phyloP scores from a whole-genome alignment of 2,797 vertebrate genomes.

The Sandelia bainsii region DNA sequence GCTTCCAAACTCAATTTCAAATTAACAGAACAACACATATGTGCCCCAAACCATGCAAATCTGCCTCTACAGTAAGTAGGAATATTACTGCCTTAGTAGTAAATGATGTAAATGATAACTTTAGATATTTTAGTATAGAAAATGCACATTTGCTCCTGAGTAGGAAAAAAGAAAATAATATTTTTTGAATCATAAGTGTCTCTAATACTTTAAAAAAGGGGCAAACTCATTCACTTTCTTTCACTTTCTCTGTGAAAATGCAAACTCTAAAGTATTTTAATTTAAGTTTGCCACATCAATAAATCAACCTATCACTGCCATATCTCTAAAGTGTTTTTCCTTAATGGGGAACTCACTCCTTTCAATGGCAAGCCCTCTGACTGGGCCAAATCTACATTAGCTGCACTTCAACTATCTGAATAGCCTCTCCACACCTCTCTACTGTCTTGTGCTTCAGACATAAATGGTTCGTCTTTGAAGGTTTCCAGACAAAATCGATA shows the following conservation, averaged over 20 bases:
- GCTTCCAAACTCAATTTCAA: no score
- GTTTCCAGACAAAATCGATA: constrained; percentile 86
- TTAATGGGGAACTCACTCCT: constrained; percentile 42
- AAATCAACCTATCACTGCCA: constrained; percentile 48
- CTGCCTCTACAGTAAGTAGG: no score
- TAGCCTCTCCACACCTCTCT: constrained; percentile 63
- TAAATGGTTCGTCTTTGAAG: constrained; percentile 78
- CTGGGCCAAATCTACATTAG: constrained; percentile 71
- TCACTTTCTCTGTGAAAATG: constrained; percentile 13
- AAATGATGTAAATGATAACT: neutral
- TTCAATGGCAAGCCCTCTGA: constrained; percentile 51
- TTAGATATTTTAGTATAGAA: neutral
- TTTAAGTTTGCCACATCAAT: constrained; percentile 46
- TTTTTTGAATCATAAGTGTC: no score
- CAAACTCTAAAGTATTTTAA: constrained; percentile 23
- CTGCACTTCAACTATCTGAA: constrained; percentile 62
- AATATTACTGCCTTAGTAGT: neutral
- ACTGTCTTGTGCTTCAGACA: constrained; percentile 68
- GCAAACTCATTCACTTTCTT: no score
- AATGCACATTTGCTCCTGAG: neutral
- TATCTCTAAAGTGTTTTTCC: constrained; percentile 47
- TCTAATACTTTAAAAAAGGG: neutral
- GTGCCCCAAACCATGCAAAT: no score
- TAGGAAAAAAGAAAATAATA: neutral
- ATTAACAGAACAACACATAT: no score